Evolutionary conservation across 2,888 invertebrate species (phyloP), one percentile per base, ranked within the genome.

Genomic region (Macaria notata): DNA sequence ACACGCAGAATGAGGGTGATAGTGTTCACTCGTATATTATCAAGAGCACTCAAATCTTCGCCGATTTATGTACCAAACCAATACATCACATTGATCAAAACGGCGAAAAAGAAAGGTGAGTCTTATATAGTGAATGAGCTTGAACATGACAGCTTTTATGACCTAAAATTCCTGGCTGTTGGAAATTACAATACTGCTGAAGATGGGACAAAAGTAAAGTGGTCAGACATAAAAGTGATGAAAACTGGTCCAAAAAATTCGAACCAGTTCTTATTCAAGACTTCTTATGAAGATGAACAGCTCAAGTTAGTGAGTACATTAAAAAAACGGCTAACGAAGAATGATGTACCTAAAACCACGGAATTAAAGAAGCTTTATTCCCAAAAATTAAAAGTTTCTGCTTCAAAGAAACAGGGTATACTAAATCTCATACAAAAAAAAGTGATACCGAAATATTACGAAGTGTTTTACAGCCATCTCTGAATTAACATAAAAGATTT

Each of bases 41-140:
- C 33, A 36, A 36, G 19, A 6, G 33, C 33, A 36, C 33, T 36
- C 5, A 36, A 36, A 36, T 36, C 33, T 6, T 36, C 33, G 5
- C 33, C 33, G 7, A 36, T 36, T 36, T 73, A 64, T 64, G 59
- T 65, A 6, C 71, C 72, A 39, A 61, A 60, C 39, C 65, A 73
- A 55, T 71, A 75, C 50, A 65, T 73, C 50, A 66, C 68, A 46
- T 56, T 72, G 42, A 62, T 62, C 33, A 63, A 56, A 33, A 33
- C 33, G 6, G 33, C 33, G 4, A 33, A 33, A 33, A 33, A 33
- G 6, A 33, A 33, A 33, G 33, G 33, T 6, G 7, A 36, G 7
- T 36, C 33, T 36, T 36, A 36, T 7, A 36, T 7, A 6, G 33
- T 59, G 42, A 7, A 56, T 0, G 62, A 62, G 30, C 50, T 56